These are phyloP conservation scores for Darevskia nairensis DNA, from an alignment of 2,797 vertebrate species.

Conservation along the genomic window DNA sequence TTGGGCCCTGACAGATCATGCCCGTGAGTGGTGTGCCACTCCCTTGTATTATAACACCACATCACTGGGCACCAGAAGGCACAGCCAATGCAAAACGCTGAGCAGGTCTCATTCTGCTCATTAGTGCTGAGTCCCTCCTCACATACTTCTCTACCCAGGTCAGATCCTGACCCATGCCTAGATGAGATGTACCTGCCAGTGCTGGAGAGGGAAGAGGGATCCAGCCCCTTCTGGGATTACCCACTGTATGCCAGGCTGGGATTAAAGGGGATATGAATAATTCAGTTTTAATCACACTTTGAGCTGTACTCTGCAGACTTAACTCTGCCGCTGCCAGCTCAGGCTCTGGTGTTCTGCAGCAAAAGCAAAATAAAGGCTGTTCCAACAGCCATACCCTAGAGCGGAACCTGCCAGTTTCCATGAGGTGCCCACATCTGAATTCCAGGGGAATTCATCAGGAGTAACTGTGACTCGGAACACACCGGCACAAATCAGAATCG, in stretches of 20 bases:
- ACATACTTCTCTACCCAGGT: neutral
- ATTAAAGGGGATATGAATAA: constrained; percentile 69
- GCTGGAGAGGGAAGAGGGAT: neutral
- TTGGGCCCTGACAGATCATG: neutral
- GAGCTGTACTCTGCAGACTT: constrained; percentile 59
- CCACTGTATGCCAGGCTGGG: constrained; percentile 46
- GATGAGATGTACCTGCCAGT: neutral
- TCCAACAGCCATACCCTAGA: neutral
- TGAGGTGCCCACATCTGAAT: neutral
- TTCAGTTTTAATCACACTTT: constrained; percentile 72
- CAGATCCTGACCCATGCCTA: neutral
- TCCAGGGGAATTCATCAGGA: neutral
- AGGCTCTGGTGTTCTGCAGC: neutral
- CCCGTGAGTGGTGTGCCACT: neutral
- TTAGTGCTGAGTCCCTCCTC: neutral
- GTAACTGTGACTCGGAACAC: neutral
- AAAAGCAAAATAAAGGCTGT: neutral
- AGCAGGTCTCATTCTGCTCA: neutral
- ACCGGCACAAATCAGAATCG: neutral
- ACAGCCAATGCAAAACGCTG: neutral
- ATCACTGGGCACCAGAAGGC: no score
- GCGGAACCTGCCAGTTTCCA: neutral
- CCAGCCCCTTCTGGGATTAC: constrained; percentile 56
- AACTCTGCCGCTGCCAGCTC: constrained; percentile 49
- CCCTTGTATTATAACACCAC: neutral